Conservation (phyloP, 2,797 vertebrate species). For the Serranus cabrilla region DNA sequence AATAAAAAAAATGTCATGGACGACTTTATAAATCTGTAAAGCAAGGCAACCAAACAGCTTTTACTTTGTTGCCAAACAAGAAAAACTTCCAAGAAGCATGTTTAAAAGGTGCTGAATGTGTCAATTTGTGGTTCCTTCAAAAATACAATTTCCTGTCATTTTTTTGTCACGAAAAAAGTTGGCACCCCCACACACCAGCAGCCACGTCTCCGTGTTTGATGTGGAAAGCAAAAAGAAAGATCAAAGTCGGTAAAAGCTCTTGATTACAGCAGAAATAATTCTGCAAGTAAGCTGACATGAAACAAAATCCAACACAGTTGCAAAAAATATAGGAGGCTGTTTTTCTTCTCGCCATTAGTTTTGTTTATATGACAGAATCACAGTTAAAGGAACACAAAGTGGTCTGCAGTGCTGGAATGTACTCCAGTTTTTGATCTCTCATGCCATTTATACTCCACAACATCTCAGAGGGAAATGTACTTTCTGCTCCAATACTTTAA, state of each 20-base stretch:
- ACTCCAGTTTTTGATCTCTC: no score
- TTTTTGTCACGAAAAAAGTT: conserved; percentile 8
- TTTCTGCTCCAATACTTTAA: no score
- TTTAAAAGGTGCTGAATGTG: conserved; percentile 8
- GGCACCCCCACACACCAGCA: neutral
- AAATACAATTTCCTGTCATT: neutral
- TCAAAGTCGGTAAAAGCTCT: conserved; percentile 21
- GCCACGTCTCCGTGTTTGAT: conserved; percentile 20
- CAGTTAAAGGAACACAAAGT: neutral
- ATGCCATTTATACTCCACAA: no score
- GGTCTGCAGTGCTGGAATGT: no score
- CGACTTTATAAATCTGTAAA: conserved; percentile 16
- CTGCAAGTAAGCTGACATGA: conserved; percentile 30
- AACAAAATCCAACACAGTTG: conserved; percentile 23
- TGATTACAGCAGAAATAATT: conserved; percentile 39
- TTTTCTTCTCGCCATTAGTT: neutral
- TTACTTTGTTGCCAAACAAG: neutral
- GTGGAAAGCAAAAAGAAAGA: conserved; percentile 18
- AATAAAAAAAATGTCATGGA: neutral
- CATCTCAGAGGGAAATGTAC: no score
- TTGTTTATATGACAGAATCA: conserved; percentile 8
- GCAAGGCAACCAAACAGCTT: neutral
- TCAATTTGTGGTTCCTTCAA: neutral
- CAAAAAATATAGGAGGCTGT: neutral
- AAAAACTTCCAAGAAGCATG: neutral